Conservation (phyloP, 2,888 invertebrate genomes). For the Polyommatus icarus region DNA sequence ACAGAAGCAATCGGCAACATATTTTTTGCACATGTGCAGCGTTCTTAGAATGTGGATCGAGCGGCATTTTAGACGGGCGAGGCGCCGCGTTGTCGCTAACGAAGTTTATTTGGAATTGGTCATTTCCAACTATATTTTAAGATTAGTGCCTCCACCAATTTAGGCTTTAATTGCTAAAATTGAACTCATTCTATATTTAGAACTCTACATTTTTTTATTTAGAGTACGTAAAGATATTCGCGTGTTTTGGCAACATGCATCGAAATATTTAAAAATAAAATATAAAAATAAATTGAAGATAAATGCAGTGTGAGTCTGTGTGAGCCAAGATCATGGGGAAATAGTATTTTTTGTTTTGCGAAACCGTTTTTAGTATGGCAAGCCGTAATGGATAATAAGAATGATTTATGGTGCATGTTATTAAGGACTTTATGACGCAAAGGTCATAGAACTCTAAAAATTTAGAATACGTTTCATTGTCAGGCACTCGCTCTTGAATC, state of each 20-base stretch:
- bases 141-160: not conserved
- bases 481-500: not conserved
- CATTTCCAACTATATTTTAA: not conserved
- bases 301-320: not conserved
- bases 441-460: not conserved
- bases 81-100: constrained; percentile 23
- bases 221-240: not conserved
- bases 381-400: not conserved
- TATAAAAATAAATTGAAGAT: not conserved
- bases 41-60: constrained; percentile 24
- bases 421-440: not conserved
- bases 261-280: not conserved
- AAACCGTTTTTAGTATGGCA: not conserved
- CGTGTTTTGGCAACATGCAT: not conserved
- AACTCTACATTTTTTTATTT: not conserved
- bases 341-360: not conserved
- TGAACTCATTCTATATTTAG: constrained; percentile 1
- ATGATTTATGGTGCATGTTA: not conserved
- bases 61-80: constrained; percentile 2
- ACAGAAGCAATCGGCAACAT: not conserved
- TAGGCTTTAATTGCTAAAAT: not conserved
- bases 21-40: constrained; percentile 31
- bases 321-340: not conserved
- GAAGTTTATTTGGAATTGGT: not conserved
- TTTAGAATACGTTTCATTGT: not conserved